These are phyloP conservation scores for Myrmophylax atrothorax DNA, from an alignment of 2,113 vertebrate species.

Conservation along the genomic window DNA sequence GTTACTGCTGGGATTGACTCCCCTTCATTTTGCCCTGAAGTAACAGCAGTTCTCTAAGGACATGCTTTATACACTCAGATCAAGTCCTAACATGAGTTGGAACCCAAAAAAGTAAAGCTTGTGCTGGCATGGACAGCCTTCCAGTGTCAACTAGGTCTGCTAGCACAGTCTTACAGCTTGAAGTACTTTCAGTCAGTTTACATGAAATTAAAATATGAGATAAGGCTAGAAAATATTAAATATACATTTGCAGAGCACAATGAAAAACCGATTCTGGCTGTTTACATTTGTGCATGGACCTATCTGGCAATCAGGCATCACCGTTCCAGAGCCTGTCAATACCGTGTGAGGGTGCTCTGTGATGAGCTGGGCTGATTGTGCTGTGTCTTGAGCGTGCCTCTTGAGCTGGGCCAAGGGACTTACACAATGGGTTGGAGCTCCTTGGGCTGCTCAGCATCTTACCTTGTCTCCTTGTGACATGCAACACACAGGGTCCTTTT, in stretches of 20 bases:
- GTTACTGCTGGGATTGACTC: not conserved
- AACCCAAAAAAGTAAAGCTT: not conserved
- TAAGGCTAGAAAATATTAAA: not conserved
- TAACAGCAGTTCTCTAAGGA: not conserved
- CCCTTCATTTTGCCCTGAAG: not conserved
- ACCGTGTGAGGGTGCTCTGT: not conserved
- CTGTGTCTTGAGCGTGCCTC: not conserved
- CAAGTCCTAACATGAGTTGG: not conserved
- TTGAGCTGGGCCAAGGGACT: not conserved
- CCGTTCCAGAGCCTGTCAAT: not conserved
- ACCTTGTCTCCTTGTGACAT: not conserved
- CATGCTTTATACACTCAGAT: not conserved
- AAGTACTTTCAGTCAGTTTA: conserved; percentile 39
- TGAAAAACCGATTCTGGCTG: not conserved
- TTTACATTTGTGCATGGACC: not conserved
- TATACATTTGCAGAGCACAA: not conserved
- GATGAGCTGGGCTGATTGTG: rapidly evolving
- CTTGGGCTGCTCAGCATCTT: not conserved
- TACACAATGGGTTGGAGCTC: not conserved
- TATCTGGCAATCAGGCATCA: not conserved
- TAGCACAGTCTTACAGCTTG: not conserved
- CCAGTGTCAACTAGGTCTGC: not conserved
- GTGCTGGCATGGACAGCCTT: rapidly evolving
- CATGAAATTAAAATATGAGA: conserved; percentile 10
- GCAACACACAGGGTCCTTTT: not conserved